These are phyloP conservation scores for Tinamus major DNA, from an alignment of 2,797 vertebrate species.

Conservation along the genomic window DNA sequence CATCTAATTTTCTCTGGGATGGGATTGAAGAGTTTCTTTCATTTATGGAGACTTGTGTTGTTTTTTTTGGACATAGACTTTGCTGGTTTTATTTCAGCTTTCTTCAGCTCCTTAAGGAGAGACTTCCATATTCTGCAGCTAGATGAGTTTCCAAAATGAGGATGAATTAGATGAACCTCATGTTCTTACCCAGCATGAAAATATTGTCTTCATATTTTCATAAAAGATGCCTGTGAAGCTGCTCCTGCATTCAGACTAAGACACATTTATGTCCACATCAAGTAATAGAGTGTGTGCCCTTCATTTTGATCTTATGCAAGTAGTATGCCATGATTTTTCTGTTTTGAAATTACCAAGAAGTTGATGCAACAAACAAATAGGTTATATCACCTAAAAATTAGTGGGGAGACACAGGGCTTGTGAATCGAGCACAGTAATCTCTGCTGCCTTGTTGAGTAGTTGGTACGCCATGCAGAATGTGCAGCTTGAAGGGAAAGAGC, in stretches of 20 bases:
- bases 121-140: background rate
- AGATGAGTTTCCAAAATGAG: background rate
- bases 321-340: background rate
- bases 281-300: background rate
- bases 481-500: background rate
- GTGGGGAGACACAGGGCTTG: background rate
- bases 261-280: background rate
- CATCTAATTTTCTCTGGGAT: background rate
- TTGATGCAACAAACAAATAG: background rate
- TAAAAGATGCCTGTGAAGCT: background rate
- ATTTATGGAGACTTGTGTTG: background rate
- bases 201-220: background rate
- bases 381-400: background rate
- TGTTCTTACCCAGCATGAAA: background rate
- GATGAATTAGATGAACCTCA: background rate
- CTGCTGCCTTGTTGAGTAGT: background rate
- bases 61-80: background rate
- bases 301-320: background rate
- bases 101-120: rapidly evolving
- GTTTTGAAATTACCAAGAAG: background rate
- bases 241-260: background rate
- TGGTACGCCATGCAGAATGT: background rate
- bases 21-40: background rate
- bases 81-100: background rate
- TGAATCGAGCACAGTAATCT: background rate